Evolutionary conservation across 1,140 invertebrate species (phyloP), one percentile per base, ranked within the genome.

Genomic region (Panonychus citri): DNA sequence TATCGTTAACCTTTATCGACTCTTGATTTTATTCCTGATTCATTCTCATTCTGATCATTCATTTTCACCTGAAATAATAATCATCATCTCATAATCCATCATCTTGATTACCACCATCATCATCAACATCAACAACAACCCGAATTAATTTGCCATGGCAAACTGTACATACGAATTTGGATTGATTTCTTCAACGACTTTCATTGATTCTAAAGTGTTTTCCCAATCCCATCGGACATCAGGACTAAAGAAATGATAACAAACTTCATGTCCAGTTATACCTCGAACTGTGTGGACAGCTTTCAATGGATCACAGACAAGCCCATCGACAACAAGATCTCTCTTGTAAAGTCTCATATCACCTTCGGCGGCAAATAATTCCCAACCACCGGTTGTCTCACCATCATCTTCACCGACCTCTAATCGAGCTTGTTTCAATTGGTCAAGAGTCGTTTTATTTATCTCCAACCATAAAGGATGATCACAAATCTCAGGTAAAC

Each of bases 331-430:
- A 59, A 80, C 88, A 66, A 91, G 81, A 70, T 98, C 90, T 53
- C 90, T 78, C 66, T 89, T 83, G 68, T 95, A 99, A 81, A 99
- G 94, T 69, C 86, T 81, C 81, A 99, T 96, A 68, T 97, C 90
- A 1, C 94, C 94, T 67, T 99, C 94, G 68, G 96, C 88, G 3
- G 89, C 89, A 68, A 99, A 97, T 65, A 97, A 73, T 71, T 93
- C 85, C 95, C 95, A 99, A 0, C 81, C 81, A 25, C 79, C 81
- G 55, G 81, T 79, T 43, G 81, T 81, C 7, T 46, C 24, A 7
- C 30, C 30, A 17, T 28, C 42, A 28, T 79, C 79, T 60, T 83
- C 81, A 10, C 84, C 85, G 28, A 93, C 82, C 54, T 80, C 82
- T 59, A 82, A 72, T 59, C 75, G 72, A 40, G 88, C 81, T 65